phyloP scores from a whole-genome alignment of 2,113 vertebrate genomes.

The Leucopsar rothschildi region DNA sequence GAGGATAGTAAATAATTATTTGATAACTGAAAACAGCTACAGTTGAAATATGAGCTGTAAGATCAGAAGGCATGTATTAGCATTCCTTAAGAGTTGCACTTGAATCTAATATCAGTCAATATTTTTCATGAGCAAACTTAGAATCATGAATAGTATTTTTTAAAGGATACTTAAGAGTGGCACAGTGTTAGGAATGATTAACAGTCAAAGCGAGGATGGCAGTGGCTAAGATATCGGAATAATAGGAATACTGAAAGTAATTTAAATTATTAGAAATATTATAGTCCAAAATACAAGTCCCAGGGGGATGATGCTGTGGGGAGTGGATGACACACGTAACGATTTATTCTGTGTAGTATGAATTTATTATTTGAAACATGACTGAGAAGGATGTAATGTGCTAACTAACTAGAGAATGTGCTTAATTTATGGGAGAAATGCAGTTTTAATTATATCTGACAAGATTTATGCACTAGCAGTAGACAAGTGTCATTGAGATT shows the following conservation, averaged over 20 bases:
- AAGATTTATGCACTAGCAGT: neutral
- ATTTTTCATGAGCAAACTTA: neutral
- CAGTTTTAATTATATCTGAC: neutral
- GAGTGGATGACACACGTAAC: rapidly evolving
- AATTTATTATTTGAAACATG: neutral
- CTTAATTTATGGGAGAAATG: neutral
- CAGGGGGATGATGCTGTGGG: rapidly evolving
- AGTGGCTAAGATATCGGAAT: neutral
- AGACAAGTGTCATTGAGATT: neutral
- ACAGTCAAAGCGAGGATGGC: neutral
- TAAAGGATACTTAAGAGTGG: neutral
- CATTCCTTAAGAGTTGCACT: neutral
- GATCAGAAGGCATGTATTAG: neutral
- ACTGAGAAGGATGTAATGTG: neutral
- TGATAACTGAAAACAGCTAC: neutral
- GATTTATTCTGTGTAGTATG: neutral
- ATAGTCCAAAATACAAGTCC: neutral
- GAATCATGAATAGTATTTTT: neutral
- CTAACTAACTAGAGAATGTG: neutral
- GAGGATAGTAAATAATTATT: neutral
- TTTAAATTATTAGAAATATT: neutral
- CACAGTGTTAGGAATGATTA: neutral
- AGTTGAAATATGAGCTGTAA: neutral
- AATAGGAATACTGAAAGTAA: neutral
- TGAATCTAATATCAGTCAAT: neutral